Base-by-base conservation (phyloP, 2,113 vertebrate species). In the Acanthochromis polyacanthus region DNA sequence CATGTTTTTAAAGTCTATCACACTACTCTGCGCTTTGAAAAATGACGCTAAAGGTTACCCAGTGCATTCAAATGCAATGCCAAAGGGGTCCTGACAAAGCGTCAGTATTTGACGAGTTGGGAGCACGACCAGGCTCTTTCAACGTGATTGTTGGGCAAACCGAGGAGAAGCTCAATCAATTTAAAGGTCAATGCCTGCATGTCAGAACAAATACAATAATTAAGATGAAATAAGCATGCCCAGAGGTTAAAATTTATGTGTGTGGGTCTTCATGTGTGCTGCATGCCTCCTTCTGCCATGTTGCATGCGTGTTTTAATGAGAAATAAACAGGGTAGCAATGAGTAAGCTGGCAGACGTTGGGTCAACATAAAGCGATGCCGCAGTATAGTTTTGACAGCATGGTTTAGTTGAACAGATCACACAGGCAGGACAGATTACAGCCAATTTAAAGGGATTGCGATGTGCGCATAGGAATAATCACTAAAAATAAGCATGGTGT, bases 121-220 rank as follows among this genome's bases (percentile, higher is more conserved):
- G 32, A 36, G 32, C 32, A 8, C 32, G 32, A 36, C 32, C 32
- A 36, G 32, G 32, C 32, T 36, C 32, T 76, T 80, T 68, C 45
- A 28, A 25, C 28, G 55, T 59, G 16, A 57, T 74, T 67, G 51
- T 36, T n/a, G 56, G 22, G 51, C 62, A 83, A 82, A 71, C n/a
- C 1, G 51, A 63, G 17, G 22, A 59, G 28, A 63, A 83, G 60
- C 64, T 82, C 66, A 81, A 80, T 62, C 40, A 46, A 75, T 85
- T 71, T 79, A 85, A 82, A 88, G 71, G 82, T 86, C 73, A 88
- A 51, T 19, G 71, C 46, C 51, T 74, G 19, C 73, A 75, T 74
- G 65, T 78, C 72, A 80, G 74, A 80, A 43, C 25, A 66, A 46
- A 82, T 75, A 3, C 69, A 75, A 63, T 43, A 58, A 52, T 20